Conservation (phyloP, 2,888 invertebrate species). For the Xanthia togata region DNA sequence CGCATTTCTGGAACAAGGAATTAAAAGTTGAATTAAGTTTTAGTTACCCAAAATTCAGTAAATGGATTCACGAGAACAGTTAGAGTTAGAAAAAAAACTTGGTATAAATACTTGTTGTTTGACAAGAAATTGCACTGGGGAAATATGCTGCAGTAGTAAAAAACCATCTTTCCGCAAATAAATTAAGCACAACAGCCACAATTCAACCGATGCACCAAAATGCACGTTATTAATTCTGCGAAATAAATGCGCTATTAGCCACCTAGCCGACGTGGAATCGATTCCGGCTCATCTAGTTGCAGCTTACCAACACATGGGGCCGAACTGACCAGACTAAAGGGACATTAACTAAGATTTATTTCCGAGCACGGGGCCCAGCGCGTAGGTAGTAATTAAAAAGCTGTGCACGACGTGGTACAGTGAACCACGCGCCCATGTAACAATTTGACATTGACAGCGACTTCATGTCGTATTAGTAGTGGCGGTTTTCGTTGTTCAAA, state of each 20-base stretch:
- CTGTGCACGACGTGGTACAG: conserved; percentile 75
- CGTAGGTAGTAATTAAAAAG: conserved; percentile 89
- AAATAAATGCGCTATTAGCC: conserved; percentile 63
- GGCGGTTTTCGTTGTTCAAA: background rate
- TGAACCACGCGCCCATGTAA: conserved; percentile 20
- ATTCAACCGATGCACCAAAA: conserved; percentile 30
- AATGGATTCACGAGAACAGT: background rate
- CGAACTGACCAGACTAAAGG: conserved; percentile 84
- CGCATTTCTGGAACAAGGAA: conserved; percentile 92
- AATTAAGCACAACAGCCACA: conserved; percentile 20
- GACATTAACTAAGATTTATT: conserved; percentile 90
- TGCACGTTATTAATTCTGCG: conserved; percentile 43
- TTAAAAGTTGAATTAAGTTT: background rate
- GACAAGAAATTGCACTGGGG: background rate
- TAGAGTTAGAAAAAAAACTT: background rate
- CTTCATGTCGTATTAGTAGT: background rate
- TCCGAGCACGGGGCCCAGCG: conserved; percentile 73
- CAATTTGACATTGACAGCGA: conserved; percentile 15
- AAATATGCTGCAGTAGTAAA: background rate
- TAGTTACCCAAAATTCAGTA: background rate
- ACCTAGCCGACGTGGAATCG: conserved; percentile 73
- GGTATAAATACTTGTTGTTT: background rate
- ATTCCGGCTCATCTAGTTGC: conserved; percentile 74
- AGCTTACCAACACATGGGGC: conserved; percentile 78
- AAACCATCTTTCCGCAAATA: background rate